Evolutionary conservation across 2,113 vertebrate genomes (phyloP).

Genomic region (Seriola rivoliana): DNA sequence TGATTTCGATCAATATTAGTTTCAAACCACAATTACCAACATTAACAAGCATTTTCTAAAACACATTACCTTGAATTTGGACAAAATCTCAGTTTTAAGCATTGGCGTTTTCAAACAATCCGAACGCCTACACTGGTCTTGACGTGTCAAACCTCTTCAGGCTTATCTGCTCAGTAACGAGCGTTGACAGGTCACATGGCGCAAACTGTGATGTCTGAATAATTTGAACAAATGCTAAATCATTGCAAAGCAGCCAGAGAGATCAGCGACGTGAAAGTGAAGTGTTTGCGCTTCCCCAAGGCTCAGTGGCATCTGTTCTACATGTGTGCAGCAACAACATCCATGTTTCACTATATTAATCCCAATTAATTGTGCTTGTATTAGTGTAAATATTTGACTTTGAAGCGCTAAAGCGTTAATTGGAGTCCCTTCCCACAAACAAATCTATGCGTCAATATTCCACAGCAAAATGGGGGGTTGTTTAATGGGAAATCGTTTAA

Average conservation of each 20-base stretch:
- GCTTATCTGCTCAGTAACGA: slow-evolving; percentile 45
- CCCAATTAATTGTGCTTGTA: slow-evolving; percentile 79
- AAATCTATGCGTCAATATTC: neutral
- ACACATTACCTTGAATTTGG: neutral
- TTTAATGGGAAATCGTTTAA: slow-evolving; percentile 6
- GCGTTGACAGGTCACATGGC: slow-evolving; percentile 76
- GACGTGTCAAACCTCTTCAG: slow-evolving; percentile 50
- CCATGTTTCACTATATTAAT: slow-evolving; percentile 75
- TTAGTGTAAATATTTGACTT: slow-evolving; percentile 79
- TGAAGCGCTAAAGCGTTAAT: slow-evolving; percentile 65
- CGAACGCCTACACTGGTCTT: slow-evolving; percentile 1
- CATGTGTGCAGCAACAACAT: slow-evolving; percentile 77
- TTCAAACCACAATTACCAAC: neutral
- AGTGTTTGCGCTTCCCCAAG: slow-evolving; percentile 79
- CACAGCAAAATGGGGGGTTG: neutral
- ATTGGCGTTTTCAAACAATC: slow-evolving; percentile 1
- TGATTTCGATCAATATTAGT: slow-evolving; percentile 3
- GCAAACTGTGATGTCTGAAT: slow-evolving; percentile 79
- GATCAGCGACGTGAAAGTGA: slow-evolving; percentile 72
- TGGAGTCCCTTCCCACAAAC: slow-evolving; percentile 40
- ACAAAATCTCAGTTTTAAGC: neutral
- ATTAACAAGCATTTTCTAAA: neutral
- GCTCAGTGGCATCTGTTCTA: slow-evolving; percentile 81
- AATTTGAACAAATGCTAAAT: slow-evolving; percentile 80
- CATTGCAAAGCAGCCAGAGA: slow-evolving; percentile 75